Percentiles rank a stretch among this genome's conserved stretches.
Evolutionary conservation across 1,140 invertebrate genomes (phyloP).

Genomic region (Drosophila persimilis): DNA sequence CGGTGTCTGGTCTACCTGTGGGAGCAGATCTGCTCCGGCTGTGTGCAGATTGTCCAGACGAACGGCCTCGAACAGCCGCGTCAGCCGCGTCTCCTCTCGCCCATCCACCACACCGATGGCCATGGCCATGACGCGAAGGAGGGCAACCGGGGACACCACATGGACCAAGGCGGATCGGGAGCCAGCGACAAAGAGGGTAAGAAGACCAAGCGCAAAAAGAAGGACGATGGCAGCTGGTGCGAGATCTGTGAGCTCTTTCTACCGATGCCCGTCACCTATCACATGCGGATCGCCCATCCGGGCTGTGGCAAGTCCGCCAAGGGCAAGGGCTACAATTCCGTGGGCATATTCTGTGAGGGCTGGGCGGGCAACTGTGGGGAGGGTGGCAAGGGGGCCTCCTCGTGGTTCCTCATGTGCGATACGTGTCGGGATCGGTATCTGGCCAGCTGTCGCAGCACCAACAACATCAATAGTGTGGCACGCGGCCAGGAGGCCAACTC

Average conservation of each 20-base stretch:
- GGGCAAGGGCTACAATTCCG: slow-evolving; percentile 93
- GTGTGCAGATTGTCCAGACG: slow-evolving; percentile 85
- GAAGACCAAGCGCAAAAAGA: slow-evolving; percentile 85
- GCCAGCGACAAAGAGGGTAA: slow-evolving; percentile 83
- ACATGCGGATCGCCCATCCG: slow-evolving; percentile 94
- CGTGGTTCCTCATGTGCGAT: slow-evolving; percentile 97
- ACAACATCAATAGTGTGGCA: slow-evolving; percentile 66
- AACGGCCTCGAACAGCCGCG: slow-evolving; percentile 72
- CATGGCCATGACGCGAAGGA: slow-evolving; percentile 83
- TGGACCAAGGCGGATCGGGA: slow-evolving; percentile 16
- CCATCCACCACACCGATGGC: slow-evolving; percentile 41
- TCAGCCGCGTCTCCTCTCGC: slow-evolving; percentile 55
- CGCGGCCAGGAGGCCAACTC: slow-evolving; percentile 38
- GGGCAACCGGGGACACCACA: slow-evolving; percentile 23
- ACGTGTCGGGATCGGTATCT: slow-evolving; percentile 93
- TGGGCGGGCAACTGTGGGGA: slow-evolving; percentile 95
- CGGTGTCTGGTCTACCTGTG: slow-evolving; percentile 92
- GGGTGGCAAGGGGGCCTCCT: slow-evolving; percentile 90
- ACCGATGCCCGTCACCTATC: slow-evolving; percentile 91
- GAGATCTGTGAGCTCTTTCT: slow-evolving; percentile 93
- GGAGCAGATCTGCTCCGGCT: slow-evolving; percentile 92
- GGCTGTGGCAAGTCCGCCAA: slow-evolving; percentile 94
- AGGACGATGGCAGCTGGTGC: slow-evolving; percentile 85
- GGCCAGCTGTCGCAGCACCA: slow-evolving; percentile 84
- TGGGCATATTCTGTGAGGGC: slow-evolving; percentile 92